phyloP scores from a whole-genome alignment of 2,797 vertebrate genomes.

The Avahi laniger region DNA sequence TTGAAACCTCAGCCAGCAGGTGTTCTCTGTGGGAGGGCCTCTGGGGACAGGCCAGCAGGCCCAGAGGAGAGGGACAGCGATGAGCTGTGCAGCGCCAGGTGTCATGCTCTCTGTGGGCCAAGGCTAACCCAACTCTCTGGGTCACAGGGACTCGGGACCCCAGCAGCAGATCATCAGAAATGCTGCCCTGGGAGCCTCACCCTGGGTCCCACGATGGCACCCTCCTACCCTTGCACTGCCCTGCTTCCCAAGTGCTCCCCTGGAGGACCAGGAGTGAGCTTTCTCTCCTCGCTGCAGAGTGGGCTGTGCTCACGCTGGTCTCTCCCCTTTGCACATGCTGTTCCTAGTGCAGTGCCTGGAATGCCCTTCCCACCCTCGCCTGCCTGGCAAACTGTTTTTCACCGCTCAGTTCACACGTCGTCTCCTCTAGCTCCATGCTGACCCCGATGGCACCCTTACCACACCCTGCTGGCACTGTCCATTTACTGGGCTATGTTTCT shows the following conservation, averaged over 20 bases:
- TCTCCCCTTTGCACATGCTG: neutral
- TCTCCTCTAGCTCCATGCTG: neutral
- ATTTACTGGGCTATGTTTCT: neutral
- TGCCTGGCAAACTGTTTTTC: neutral
- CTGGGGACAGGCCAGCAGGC: neutral
- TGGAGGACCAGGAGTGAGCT: neutral
- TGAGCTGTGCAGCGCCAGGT: neutral
- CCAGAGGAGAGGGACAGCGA: neutral
- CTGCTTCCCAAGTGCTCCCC: neutral
- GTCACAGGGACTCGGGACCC: neutral
- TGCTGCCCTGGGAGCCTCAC: neutral
- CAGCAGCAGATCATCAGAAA: no score
- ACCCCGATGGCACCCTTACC: neutral
- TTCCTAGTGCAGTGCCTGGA: neutral
- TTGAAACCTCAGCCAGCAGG: neutral
- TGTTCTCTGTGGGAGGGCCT: neutral
- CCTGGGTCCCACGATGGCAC: rapidly evolving
- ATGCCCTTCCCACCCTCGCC: neutral
- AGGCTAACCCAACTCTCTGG: neutral
- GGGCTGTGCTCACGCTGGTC: neutral
- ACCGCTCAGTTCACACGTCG: neutral
- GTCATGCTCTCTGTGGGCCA: neutral
- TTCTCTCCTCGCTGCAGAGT: neutral
- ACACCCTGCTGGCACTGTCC: neutral
- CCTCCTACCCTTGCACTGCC: neutral